Evolutionary conservation across 2,113 vertebrate species (phyloP).

Genomic region (Tichodroma muraria): DNA sequence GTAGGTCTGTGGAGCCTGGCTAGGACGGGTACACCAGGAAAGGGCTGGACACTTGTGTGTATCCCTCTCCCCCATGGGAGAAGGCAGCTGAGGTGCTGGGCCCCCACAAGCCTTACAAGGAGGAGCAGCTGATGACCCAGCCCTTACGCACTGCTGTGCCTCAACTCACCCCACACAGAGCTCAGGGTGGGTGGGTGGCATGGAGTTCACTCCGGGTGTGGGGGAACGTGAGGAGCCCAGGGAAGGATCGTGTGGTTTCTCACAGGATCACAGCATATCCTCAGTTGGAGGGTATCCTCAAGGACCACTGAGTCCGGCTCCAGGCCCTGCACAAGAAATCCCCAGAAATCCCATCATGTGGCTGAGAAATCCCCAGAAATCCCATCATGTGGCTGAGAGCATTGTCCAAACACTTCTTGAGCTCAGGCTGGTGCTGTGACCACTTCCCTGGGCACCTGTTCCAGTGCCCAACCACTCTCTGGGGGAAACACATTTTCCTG

Average conservation of each 20-base stretch:
- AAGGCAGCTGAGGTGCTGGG: neutral
- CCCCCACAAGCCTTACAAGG: fast-evolving
- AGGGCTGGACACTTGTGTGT: neutral
- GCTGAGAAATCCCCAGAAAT: neutral
- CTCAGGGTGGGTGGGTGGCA: fast-evolving
- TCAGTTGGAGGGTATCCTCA: neutral
- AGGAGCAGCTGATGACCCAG: neutral
- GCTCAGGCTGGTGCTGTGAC: neutral
- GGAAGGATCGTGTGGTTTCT: neutral
- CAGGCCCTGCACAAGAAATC: fast-evolving
- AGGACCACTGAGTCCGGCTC: neutral
- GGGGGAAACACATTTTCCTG: neutral
- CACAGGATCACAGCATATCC: neutral
- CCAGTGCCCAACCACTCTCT: neutral
- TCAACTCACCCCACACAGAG: neutral
- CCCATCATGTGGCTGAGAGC: neutral
- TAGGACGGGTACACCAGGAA: neutral
- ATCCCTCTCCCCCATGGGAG: neutral
- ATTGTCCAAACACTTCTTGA: neutral
- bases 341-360: neutral
- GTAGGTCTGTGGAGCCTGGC: neutral
- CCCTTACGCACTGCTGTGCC: neutral
- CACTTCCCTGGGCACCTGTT: neutral
- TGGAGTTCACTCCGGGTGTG: neutral
- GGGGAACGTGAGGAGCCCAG: neutral